Conservation (phyloP, 2,888 invertebrate species). For the Netelia fuscicornis region DNA sequence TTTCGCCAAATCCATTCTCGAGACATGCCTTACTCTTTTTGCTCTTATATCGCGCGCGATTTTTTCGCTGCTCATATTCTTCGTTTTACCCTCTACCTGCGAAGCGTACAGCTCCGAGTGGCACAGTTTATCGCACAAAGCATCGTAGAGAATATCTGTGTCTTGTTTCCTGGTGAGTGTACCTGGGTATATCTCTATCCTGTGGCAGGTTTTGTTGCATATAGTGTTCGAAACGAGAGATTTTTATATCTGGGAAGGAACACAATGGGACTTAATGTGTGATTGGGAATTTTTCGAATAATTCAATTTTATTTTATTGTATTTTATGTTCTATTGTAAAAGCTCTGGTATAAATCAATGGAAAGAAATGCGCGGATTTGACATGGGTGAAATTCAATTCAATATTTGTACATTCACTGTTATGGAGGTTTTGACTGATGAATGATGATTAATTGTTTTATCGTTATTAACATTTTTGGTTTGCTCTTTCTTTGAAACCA, state of each 20-base stretch:
- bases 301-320: not conserved
- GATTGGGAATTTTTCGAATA: not conserved
- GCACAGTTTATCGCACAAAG: not conserved
- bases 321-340: no score
- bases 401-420: no score
- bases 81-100: not conserved
- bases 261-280: not conserved
- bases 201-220: not conserved
- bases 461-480: no score
- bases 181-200: not conserved
- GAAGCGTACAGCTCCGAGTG: not conserved
- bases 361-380: no score
- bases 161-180: not conserved
- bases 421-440: no score
- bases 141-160: not conserved
- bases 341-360: no score
- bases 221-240: not conserved
- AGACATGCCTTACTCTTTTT: slow-evolving; percentile 14
- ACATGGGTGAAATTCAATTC: no score
- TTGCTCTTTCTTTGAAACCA: not conserved
- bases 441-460: no score
- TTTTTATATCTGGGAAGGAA: not conserved
- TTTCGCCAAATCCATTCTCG: slow-evolving; percentile 47
- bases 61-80: not conserved
- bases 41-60: not conserved